These are phyloP conservation scores for Nyctalus aviator DNA, from an alignment of 2,797 vertebrate genomes.

Conservation along the genomic window DNA sequence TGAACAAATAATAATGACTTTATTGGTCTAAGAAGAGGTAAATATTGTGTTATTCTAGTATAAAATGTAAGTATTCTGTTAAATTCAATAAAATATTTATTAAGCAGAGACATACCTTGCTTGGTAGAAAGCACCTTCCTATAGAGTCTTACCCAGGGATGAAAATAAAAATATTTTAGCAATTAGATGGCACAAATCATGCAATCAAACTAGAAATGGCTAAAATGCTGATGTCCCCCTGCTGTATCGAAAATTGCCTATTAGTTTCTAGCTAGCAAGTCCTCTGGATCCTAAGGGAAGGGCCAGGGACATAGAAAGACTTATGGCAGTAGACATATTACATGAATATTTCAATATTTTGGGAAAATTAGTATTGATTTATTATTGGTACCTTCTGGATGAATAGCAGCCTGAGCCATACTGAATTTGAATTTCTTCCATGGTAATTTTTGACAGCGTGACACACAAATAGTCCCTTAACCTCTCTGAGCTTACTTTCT, in stretches of 20 bases:
- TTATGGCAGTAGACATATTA: not conserved
- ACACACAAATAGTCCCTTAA: not conserved
- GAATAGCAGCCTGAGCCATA: not conserved
- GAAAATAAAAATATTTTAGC: constrained; percentile 22
- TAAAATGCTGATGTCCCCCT: not conserved
- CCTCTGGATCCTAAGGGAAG: not conserved
- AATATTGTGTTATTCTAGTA: constrained; percentile 14
- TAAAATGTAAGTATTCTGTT: constrained; percentile 62
- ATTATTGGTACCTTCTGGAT: not conserved
- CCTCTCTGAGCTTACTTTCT: not conserved
- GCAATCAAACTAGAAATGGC: not conserved
- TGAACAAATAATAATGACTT: not conserved
- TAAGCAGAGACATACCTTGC: constrained; percentile 24
- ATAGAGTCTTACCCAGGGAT: not conserved
- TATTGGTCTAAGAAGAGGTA: constrained; percentile 45
- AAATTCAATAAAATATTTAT: constrained; percentile 49
- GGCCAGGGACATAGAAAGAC: not conserved
- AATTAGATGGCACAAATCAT: not conserved
- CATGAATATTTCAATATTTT: not conserved
- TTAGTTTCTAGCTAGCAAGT: constrained; percentile 7
- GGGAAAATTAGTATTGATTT: not conserved
- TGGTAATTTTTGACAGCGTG: not conserved
- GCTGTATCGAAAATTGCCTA: not conserved
- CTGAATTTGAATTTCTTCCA: not conserved
- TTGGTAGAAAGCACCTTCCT: constrained; percentile 1